Percentiles rank a stretch among this genome's conserved stretches.
phyloP scores from a whole-genome alignment of 2,888 invertebrate species.

The Clunio marinus region DNA sequence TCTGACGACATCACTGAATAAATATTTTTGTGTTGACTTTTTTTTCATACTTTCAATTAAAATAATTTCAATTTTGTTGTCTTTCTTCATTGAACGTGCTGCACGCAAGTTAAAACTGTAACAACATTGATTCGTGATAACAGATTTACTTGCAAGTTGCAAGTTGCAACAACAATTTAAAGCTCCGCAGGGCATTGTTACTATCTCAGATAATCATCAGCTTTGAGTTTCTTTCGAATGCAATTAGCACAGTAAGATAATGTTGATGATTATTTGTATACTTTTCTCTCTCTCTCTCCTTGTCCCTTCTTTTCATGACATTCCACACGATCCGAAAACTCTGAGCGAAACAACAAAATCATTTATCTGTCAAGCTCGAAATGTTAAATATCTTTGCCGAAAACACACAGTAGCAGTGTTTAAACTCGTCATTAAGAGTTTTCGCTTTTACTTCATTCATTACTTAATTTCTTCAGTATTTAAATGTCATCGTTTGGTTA shows the following conservation, averaged over 20 bases:
- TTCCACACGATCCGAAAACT: too few relatives aligned
- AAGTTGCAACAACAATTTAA: too few relatives aligned
- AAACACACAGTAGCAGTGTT: not conserved
- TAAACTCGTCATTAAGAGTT: not conserved
- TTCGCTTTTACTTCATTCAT: not conserved
- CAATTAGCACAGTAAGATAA: not conserved
- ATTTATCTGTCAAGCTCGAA: not conserved
- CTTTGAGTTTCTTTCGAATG: not conserved
- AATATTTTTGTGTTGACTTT: too few relatives aligned
- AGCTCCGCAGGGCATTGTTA: slow-evolving; percentile 12
- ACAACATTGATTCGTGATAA: too few relatives aligned
- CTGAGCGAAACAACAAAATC: not conserved
- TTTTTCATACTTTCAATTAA: too few relatives aligned
- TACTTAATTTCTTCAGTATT: not conserved
- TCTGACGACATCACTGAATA: too few relatives aligned
- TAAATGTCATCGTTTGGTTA: not conserved
- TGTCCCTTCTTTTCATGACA: too few relatives aligned
- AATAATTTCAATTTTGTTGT: too few relatives aligned
- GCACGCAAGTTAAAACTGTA: too few relatives aligned
- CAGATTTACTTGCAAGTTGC: too few relatives aligned
- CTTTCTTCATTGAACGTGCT: too few relatives aligned
- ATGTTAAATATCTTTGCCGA: not conserved
- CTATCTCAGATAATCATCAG: not conserved
- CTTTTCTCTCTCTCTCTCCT: not conserved
- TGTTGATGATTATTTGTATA: not conserved